Evolutionary conservation across 1,140 invertebrate genomes (phyloP).

Genomic region (Pogonus chalceus): DNA sequence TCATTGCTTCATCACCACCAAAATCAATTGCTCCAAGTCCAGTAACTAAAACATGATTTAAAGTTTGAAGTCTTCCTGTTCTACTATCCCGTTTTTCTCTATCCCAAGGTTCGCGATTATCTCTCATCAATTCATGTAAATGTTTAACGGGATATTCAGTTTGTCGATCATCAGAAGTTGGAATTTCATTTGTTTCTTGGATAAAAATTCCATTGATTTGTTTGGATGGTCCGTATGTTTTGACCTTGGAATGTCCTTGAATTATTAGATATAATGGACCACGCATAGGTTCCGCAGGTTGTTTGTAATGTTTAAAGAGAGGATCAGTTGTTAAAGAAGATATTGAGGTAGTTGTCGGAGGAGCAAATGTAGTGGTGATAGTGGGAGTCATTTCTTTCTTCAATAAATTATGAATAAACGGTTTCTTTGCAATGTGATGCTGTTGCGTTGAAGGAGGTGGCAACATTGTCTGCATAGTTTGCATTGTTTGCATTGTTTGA

Average conservation of each 20-base stretch:
- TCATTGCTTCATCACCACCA: constrained; percentile 7
- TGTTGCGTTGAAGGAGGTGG: constrained; percentile 28
- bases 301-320: constrained; percentile 51
- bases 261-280: constrained; percentile 68
- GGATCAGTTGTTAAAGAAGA: constrained; percentile 41
- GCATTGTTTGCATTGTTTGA: constrained; percentile 28
- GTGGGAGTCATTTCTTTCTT: constrained; percentile 35
- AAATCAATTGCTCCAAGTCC: constrained; percentile 30
- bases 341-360: constrained; percentile 31
- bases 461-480: constrained; percentile 30
- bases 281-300: constrained; percentile 48
- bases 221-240: constrained; percentile 63
- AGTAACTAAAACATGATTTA: constrained; percentile 29
- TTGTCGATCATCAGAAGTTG: constrained; percentile 23
- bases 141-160: constrained; percentile 36
- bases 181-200: constrained; percentile 44
- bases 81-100: constrained; percentile 23
- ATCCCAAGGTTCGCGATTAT: constrained; percentile 25
- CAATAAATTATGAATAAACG: constrained; percentile 25
- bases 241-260: constrained; percentile 72
- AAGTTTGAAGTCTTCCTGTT: constrained; percentile 26
- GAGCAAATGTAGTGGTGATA: constrained; percentile 35
- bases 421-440: constrained; percentile 14
- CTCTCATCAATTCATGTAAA: constrained; percentile 39
- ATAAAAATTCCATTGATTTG: constrained; percentile 34